These are phyloP conservation scores for Phyllostomus discolor DNA, from an alignment of 2,113 vertebrate genomes.

Conservation along the genomic window DNA sequence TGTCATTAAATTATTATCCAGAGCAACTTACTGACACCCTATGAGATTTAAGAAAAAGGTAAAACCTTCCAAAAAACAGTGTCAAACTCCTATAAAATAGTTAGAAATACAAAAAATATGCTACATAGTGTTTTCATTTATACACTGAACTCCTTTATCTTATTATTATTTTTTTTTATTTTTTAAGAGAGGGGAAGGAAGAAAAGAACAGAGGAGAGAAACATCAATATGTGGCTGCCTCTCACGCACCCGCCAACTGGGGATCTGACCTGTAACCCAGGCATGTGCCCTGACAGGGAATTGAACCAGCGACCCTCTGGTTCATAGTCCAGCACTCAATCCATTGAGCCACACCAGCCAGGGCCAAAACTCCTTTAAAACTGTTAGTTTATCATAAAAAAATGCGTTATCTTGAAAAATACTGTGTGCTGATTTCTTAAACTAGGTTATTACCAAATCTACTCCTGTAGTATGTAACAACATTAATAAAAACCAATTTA, in stretches of 20 bases:
- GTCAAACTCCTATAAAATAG: slow-evolving; percentile 15
- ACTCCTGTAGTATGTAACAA: slow-evolving; percentile 6
- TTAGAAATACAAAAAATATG: slow-evolving; percentile 27
- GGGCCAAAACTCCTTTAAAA: background rate
- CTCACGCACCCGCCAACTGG: too few species aligned
- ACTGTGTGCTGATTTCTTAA: background rate
- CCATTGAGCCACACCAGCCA: too few species aligned
- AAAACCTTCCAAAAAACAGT: slow-evolving; percentile 22
- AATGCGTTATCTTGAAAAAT: slow-evolving; percentile 24
- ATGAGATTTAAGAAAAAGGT: slow-evolving; percentile 44
- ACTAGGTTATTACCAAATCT: slow-evolving; percentile 39
- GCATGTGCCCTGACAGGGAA: too few species aligned
- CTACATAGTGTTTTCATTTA: slow-evolving; percentile 8
- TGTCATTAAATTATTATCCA: slow-evolving; percentile 52
- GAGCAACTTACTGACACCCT: slow-evolving; percentile 34
- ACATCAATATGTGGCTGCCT: too few species aligned
- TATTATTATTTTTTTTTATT: too few species aligned
- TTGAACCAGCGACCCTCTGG: too few species aligned
- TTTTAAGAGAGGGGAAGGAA: too few species aligned
- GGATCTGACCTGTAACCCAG: too few species aligned
- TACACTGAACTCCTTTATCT: background rate
- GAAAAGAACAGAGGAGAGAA: too few species aligned
- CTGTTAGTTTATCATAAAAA: background rate
- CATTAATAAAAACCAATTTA: slow-evolving; percentile 33
- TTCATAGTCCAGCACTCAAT: too few species aligned